phyloP scores from a whole-genome alignment of 2,797 vertebrate genomes.

The Chromobotia macracanthus region DNA sequence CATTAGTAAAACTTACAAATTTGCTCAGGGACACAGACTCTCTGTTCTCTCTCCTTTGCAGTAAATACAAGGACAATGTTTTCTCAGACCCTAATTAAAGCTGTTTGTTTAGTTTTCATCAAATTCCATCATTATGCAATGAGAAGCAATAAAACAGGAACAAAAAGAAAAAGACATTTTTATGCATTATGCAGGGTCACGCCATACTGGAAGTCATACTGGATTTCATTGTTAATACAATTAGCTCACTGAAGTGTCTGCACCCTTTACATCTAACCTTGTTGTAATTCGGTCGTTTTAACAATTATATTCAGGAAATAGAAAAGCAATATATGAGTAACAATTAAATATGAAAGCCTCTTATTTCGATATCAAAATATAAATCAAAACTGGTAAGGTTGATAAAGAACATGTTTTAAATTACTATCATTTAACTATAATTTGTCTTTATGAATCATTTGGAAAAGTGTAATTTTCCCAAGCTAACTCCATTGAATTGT shows the following conservation, averaged over 20 bases:
- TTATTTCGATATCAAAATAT: too few species aligned
- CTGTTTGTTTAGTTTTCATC: slow-evolving; percentile 67
- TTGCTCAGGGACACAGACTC: neutral
- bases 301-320: slow-evolving; percentile 13
- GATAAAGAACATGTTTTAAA: slow-evolving; percentile 36
- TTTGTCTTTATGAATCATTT: slow-evolving; percentile 37
- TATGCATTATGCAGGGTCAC: slow-evolving; percentile 45
- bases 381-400: slow-evolving; percentile 26
- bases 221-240: slow-evolving; percentile 73
- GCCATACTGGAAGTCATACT: slow-evolving; percentile 61
- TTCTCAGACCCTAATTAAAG: slow-evolving; percentile 62
- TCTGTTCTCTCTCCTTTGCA: slow-evolving; percentile 2
- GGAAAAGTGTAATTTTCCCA: neutral
- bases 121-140: slow-evolving; percentile 53
- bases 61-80: neutral
- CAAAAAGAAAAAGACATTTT: slow-evolving; percentile 8
- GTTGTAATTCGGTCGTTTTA: neutral
- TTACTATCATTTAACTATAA: slow-evolving; percentile 13
- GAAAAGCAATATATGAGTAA: slow-evolving; percentile 38
- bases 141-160: slow-evolving; percentile 54
- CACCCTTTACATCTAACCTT: slow-evolving; percentile 65
- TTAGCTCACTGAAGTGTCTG: slow-evolving; percentile 64
- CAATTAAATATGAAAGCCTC: slow-evolving; percentile 22
- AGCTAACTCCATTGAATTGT: slow-evolving; percentile 2
- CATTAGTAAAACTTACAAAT: slow-evolving; percentile 28